phyloP scores from a whole-genome alignment of 2,113 vertebrate species.

The Gambusia affinis region DNA sequence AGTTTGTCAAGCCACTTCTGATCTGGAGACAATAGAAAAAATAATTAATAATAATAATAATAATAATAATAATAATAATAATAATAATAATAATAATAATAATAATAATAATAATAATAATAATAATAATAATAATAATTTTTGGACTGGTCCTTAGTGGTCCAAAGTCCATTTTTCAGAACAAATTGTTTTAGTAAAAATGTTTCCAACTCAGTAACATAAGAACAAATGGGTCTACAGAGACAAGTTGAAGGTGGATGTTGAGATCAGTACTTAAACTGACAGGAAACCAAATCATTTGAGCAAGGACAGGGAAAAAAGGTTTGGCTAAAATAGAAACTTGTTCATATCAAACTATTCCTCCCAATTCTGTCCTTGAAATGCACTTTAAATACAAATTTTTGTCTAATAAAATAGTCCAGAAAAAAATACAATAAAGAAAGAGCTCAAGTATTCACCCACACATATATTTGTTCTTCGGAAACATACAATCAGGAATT shows the following conservation, averaged over 20 bases:
- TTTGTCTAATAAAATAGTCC: conserved; percentile 5
- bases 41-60: too few species aligned
- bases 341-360: conserved; percentile 5
- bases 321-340: conserved; percentile 23
- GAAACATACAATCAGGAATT: conserved; percentile 9
- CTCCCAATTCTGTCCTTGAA: conserved; percentile 3
- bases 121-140: neutral
- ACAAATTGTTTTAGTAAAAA: neutral
- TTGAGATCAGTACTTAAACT: conserved; percentile 27
- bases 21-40: too few species aligned
- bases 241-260: conserved; percentile 16
- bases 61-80: too few species aligned
- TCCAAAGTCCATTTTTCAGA: too few species aligned
- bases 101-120: conserved; percentile 36
- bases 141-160: too few species aligned
- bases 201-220: neutral
- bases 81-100: too few species aligned
- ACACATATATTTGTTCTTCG: neutral
- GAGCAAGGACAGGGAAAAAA: conserved; percentile 9
- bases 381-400: neutral
- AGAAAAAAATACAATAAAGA: neutral
- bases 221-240: neutral
- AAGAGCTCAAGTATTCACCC: neutral
- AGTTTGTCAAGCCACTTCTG: neutral
- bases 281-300: conserved; percentile 30